Conservation (phyloP, 2,797 vertebrate genomes). For the Garrulus glandarius region DNA sequence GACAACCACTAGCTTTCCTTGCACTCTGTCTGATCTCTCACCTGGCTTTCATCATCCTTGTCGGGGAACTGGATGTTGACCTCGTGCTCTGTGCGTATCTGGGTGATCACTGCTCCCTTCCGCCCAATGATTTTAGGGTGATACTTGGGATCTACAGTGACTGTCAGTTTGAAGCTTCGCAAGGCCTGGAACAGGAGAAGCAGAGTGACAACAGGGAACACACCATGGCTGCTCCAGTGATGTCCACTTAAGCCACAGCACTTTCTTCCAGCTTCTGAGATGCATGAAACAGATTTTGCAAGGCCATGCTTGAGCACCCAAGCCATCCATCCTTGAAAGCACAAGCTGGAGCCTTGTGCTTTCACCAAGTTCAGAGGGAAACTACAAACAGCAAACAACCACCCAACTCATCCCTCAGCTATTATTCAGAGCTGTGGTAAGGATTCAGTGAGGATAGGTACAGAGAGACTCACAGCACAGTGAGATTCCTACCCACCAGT, state of each 20-base stretch:
- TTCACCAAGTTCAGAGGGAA: neutral
- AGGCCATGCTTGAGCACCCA: neutral
- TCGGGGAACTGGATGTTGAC: conserved; percentile 98
- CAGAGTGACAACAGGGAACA: neutral
- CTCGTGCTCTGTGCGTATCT: conserved; percentile 92
- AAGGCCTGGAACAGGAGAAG: conserved; percentile 80
- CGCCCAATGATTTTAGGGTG: conserved; percentile 98
- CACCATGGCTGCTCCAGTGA: neutral
- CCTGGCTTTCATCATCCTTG: conserved; percentile 95
- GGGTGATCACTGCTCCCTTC: conserved; percentile 96
- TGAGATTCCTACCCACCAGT: neutral
- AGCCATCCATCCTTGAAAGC: neutral
- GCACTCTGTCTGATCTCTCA: conserved; percentile 21
- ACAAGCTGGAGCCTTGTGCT: neutral
- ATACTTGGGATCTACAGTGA: conserved; percentile 96
- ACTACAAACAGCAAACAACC: neutral
- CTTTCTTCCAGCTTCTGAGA: neutral
- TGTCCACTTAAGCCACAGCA: neutral
- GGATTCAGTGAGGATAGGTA: neutral
- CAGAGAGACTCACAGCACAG: neutral
- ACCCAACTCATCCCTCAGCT: neutral
- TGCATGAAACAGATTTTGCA: neutral
- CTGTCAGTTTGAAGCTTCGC: conserved; percentile 94
- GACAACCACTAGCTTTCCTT: neutral
- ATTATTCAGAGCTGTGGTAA: neutral